Percentiles rank a stretch among this genome's conserved stretches.
Conservation (phyloP, 1,140 invertebrate genomes). For the Doryteuthis pealeii region DNA sequence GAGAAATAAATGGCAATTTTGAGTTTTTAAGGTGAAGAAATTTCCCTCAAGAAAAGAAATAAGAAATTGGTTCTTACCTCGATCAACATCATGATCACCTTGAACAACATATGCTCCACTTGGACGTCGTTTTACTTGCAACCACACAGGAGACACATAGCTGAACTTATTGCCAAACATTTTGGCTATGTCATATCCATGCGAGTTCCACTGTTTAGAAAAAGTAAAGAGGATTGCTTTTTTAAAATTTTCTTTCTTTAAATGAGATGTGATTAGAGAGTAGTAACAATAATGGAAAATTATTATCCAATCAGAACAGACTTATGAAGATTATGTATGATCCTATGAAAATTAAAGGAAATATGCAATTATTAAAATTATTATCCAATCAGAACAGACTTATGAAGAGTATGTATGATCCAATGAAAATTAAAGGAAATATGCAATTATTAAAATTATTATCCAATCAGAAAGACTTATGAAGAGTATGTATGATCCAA, state of each 20-base stretch:
- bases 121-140: conserved; percentile 73
- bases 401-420: neutral
- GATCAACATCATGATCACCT: conserved; percentile 69
- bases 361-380: too few relatives aligned
- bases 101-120: conserved; percentile 61
- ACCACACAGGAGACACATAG: conserved; percentile 91
- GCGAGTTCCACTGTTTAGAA: conserved; percentile 85
- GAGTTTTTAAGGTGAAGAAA: too few relatives aligned
- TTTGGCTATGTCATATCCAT: conserved; percentile 92
- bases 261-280: neutral
- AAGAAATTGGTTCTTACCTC: conserved; percentile 56
- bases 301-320: neutral
- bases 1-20: too few relatives aligned
- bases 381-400: neutral
- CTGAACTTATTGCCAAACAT: conserved; percentile 86
- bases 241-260: neutral
- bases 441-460: too few relatives aligned
- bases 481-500: neutral
- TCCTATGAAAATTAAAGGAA: neutral
- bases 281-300: neutral
- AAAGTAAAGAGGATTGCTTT: conserved; percentile 31
- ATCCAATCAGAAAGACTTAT: neutral
- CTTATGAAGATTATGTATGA: neutral
- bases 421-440: neutral
- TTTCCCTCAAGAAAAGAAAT: too few relatives aligned